These are phyloP conservation scores for Pogonomyrmex californicus DNA, from an alignment of 1,140 invertebrate genomes.

Conservation along the genomic window DNA sequence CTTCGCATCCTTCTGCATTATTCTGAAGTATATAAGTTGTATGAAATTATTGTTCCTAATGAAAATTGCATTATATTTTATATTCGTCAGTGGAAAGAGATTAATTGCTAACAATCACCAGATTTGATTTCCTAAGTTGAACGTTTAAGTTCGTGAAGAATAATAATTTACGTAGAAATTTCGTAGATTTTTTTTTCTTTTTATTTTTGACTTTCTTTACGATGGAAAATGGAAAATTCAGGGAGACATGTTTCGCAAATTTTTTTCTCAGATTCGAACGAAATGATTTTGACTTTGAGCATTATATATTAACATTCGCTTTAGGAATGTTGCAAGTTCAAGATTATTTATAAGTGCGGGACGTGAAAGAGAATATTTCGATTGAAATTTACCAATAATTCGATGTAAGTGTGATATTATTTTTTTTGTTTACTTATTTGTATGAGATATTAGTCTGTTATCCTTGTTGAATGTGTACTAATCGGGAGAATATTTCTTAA, in stretches of 20 bases:
- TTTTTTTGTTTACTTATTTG: background rate
- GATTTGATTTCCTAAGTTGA: background rate
- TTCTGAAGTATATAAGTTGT: background rate
- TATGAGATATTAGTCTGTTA: constrained; percentile 6
- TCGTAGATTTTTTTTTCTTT: background rate
- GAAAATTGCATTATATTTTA: background rate
- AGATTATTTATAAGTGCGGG: background rate
- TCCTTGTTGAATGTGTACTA: constrained; percentile 6
- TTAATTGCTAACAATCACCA: background rate
- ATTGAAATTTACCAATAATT: constrained; percentile 49
- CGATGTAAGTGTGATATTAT: constrained; percentile 38
- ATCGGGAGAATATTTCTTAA: constrained; percentile 15
- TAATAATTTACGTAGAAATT: background rate
- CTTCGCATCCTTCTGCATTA: background rate
- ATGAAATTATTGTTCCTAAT: background rate
- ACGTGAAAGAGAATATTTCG: constrained; percentile 39
- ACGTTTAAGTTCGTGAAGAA: background rate
- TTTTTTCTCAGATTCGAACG: constrained; percentile 8
- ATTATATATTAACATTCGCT: too few relatives aligned
- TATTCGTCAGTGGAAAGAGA: background rate
- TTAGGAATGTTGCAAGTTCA: background rate
- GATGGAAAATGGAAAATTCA: background rate
- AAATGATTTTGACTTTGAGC: constrained; percentile 5
- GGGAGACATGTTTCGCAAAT: background rate
- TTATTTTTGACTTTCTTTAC: background rate